These are phyloP conservation scores for Scarus forsteni DNA, from an alignment of 2,797 vertebrate genomes.

Conservation along the genomic window DNA sequence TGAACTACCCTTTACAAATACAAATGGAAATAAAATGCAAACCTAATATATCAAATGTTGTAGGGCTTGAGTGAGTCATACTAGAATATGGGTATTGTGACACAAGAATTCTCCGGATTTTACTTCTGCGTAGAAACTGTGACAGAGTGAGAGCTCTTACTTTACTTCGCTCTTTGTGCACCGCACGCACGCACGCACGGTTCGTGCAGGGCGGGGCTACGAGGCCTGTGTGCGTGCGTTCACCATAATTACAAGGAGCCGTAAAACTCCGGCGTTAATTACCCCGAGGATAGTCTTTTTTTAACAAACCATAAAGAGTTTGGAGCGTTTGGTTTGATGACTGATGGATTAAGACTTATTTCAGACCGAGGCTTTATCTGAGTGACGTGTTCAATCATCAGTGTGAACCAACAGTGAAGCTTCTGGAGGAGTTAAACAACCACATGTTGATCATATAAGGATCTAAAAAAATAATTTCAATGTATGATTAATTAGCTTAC, in stretches of 20 bases:
- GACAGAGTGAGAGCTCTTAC: conserved; percentile 42
- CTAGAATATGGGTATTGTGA: too few relatives aligned
- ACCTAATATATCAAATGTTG: too few relatives aligned
- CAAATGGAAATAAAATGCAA: too few relatives aligned
- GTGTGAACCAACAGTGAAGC: not conserved
- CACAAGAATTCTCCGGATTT: too few relatives aligned
- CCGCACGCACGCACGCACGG: not conserved
- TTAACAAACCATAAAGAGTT: conserved; percentile 20
- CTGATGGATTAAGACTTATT: conserved; percentile 8
- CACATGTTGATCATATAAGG: not conserved
- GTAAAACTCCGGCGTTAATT: conserved; percentile 17
- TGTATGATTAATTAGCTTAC: not conserved
- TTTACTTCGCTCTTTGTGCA: not conserved
- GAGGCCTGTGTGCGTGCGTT: not conserved
- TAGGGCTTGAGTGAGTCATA: too few relatives aligned
- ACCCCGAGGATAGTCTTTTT: conserved; percentile 19
- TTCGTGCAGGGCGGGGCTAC: conserved; percentile 40
- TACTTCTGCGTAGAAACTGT: not conserved
- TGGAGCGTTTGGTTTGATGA: conserved; percentile 5
- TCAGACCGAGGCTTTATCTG: not conserved
- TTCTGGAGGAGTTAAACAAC: not conserved
- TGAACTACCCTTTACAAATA: too few relatives aligned
- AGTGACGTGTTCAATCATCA: not conserved
- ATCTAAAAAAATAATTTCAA: not conserved
- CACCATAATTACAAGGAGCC: conserved; percentile 34